Conservation (phyloP, 2,113 vertebrate species). For the Balaenoptera acutorostrata region DNA sequence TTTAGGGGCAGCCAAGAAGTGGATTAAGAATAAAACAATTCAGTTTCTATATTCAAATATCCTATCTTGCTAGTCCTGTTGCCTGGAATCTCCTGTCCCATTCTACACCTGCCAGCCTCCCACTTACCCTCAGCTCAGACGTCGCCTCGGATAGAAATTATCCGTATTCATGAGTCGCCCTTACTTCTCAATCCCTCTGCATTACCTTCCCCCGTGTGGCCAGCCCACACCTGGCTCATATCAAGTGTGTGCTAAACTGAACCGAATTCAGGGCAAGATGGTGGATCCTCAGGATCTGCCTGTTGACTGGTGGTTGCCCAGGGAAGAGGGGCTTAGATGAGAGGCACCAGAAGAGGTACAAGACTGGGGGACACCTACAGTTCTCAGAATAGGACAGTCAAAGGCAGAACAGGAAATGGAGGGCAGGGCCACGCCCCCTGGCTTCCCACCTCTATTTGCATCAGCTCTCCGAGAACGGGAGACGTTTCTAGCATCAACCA, state of each 20-base stretch:
- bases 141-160: not conserved
- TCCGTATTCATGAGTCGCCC: not conserved
- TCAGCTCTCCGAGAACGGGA: not conserved
- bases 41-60: not conserved
- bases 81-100: not conserved
- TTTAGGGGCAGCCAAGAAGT: not conserved
- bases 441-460: not conserved
- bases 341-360: not conserved
- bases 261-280: not conserved
- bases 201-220: rapidly evolving
- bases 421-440: not conserved
- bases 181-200: not conserved
- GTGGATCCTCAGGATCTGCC: not conserved
- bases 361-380: not conserved
- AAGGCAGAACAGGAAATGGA: not conserved
- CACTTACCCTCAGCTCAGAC: not conserved
- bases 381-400: not conserved
- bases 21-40: not conserved
- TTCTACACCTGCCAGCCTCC: not conserved
- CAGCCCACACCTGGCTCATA: not conserved
- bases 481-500: slow-evolving; percentile 41
- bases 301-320: not conserved
- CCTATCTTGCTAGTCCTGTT: not conserved
- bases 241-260: not conserved
- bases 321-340: not conserved